Base-by-base conservation (phyloP, 1,140 invertebrate genomes). In the Nephotettix cincticeps region DNA sequence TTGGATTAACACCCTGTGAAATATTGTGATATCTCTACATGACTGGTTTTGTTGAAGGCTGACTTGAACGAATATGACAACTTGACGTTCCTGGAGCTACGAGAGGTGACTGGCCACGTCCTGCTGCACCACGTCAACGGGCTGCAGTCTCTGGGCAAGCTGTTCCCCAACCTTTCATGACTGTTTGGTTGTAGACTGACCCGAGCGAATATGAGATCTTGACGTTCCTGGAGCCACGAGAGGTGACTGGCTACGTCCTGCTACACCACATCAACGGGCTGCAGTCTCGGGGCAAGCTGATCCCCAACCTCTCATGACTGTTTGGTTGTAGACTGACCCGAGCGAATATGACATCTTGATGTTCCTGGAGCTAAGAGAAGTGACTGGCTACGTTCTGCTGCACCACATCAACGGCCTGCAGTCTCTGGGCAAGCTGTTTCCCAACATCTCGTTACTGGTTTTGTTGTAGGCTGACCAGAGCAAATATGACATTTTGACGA, bases 131-230 rank as follows among this genome's bases (percentile, higher is more conserved):
- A 93, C 74, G 89, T 94, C 17, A 86, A 86, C 74, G 91, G 91
- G 36, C 81, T 99, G n/a, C 85, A 84, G 36, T 92, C 91, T 63
- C 81, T 99, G 19, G 87, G 88, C 6, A 84, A 88, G 73, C 83
- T 99, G 21, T 99, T 99, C 81, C 97, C 97, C 6, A 99, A 99
- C 82, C 84, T 99, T n/a, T n/a, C n/a, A n/a, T n/a, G n/a, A n/a
- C n/a, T n/a, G n/a, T n/a, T n/a, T n/a, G n/a, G n/a, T n/a, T n/a
- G n/a, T n/a, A n/a, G 36, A 72, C 73, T 0, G 77, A 82, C 32
- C 76, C 79, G 6, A 76, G 79, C 29, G 80, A 84, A 40, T 86
- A 83, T 78, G 78, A 80, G 32, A 86, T 87, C 70, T 77, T 90
- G 19, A 83, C 80, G 69, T 93, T 91, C 79, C 91, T 91, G 0